phyloP scores from a whole-genome alignment of 2,113 vertebrate species.

The Lichenostomus cassidix region DNA sequence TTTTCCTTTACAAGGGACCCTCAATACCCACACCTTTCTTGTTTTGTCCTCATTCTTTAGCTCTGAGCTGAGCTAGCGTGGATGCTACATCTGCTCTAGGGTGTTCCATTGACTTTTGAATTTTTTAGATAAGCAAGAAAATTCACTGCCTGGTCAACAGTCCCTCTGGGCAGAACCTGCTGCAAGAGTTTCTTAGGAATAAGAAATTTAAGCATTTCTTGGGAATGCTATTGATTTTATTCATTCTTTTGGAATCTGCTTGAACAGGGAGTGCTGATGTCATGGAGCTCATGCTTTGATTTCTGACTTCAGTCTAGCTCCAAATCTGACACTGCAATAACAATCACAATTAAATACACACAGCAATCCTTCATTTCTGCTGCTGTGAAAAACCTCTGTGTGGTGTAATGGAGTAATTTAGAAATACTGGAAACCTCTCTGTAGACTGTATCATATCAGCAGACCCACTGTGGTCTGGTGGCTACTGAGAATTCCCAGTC shows the following conservation, averaged over 20 bases:
- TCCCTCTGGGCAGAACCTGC: neutral
- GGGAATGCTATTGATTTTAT: neutral
- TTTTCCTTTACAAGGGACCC: neutral
- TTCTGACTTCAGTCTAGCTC: neutral
- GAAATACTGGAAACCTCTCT: neutral
- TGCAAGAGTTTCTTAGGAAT: neutral
- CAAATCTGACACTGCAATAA: neutral
- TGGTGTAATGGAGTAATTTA: neutral
- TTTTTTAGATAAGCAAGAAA: neutral
- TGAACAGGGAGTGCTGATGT: neutral
- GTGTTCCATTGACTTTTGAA: neutral
- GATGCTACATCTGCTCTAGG: neutral
- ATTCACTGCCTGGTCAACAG: neutral
- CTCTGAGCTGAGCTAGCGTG: neutral
- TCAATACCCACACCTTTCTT: neutral
- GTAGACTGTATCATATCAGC: accelerated
- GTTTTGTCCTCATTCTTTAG: neutral
- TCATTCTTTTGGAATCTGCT: neutral
- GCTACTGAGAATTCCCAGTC: neutral
- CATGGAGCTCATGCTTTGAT: neutral
- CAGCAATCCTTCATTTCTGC: accelerated
- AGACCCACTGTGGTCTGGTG: neutral
- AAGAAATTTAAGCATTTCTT: neutral
- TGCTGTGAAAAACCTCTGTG: neutral
- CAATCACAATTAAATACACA: neutral